Conservation (phyloP, 2,797 vertebrate species). For the Eurystomus glaucurus region DNA sequence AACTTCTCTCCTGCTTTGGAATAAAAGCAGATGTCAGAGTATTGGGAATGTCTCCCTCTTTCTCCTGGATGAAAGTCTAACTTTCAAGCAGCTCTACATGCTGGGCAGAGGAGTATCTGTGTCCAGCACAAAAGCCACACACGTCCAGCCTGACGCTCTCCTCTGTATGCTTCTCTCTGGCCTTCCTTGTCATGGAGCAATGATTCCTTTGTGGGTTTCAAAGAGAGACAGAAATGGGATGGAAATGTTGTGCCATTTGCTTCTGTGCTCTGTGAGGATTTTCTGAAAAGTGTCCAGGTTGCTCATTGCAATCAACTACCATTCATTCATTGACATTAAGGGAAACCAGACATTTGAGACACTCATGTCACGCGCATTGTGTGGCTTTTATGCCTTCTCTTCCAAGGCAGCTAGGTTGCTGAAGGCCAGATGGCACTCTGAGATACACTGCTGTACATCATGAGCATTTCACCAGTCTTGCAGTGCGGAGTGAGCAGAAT, state of each 20-base stretch:
- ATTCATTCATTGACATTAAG: neutral
- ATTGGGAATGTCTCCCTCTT: neutral
- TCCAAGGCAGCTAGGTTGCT: neutral
- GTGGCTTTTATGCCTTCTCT: constrained; percentile 1
- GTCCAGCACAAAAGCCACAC: neutral
- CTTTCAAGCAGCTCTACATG: neutral
- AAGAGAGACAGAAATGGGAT: neutral
- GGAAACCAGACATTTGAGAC: neutral
- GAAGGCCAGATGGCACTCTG: constrained; percentile 23
- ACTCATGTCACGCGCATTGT: neutral
- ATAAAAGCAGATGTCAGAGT: neutral
- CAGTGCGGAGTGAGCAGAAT: neutral
- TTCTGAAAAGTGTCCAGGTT: neutral
- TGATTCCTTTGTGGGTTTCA: neutral
- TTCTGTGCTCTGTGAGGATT: neutral
- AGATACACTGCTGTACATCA: constrained; percentile 12
- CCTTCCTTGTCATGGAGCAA: neutral
- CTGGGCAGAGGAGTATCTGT: neutral
- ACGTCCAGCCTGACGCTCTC: neutral
- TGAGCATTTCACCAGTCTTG: neutral
- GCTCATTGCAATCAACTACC: neutral
- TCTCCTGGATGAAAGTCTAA: neutral
- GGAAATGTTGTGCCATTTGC: neutral
- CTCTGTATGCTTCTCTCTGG: neutral
- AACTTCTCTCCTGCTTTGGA: neutral